Percentiles rank a stretch among this genome's conserved stretches.
Evolutionary conservation across 2,797 vertebrate species (phyloP).

Genomic region (Florisuga fusca): DNA sequence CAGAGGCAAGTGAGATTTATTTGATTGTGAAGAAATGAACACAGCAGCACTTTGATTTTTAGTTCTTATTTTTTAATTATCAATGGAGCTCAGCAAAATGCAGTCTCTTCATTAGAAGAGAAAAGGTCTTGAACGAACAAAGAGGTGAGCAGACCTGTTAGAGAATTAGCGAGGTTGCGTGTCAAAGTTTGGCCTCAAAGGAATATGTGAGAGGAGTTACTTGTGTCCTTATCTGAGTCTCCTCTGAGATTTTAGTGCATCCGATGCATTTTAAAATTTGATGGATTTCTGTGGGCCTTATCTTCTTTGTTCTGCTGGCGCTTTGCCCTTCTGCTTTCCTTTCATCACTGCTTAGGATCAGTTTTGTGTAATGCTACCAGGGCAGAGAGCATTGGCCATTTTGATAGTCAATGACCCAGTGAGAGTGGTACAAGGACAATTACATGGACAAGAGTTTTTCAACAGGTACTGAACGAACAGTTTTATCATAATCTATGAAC

Average conservation of each 20-base stretch:
- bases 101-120: neutral
- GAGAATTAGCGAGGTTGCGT: neutral
- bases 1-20: neutral
- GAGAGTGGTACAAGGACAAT: conserved; percentile 30
- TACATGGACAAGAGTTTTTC: neutral
- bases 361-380: neutral
- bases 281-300: conserved; percentile 55
- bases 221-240: conserved; percentile 57
- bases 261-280: conserved; percentile 59
- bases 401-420: neutral
- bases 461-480: neutral
- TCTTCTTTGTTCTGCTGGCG: conserved; percentile 34
- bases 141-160: neutral
- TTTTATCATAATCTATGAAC: conserved; percentile 37
- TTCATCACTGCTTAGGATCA: conserved; percentile 9
- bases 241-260: conserved; percentile 26
- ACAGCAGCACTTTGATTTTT: neutral
- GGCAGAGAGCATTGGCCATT: neutral
- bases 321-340: conserved; percentile 47
- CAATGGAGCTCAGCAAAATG: neutral
- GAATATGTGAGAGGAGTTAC: conserved; percentile 12
- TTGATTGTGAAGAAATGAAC: neutral
- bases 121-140: neutral
- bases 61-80: neutral
- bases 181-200: conserved; percentile 17